Conservation (phyloP, 2,113 vertebrate species). For the Orthonyx spaldingii region DNA sequence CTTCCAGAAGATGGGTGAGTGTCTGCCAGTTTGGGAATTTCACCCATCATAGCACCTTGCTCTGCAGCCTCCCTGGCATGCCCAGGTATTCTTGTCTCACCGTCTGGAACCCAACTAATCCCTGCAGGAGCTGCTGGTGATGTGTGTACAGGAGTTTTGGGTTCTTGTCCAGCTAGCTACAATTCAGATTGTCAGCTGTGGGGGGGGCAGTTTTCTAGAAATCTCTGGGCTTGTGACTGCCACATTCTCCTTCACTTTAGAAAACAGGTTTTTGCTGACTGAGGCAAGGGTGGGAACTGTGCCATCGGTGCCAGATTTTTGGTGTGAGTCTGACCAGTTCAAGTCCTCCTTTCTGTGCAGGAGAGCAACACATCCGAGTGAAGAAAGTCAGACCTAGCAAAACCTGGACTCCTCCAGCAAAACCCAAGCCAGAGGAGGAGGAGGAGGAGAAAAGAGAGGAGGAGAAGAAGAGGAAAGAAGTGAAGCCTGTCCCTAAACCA, state of each 20-base stretch:
- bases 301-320: neutral
- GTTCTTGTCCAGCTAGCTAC: neutral
- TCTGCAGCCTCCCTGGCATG: neutral
- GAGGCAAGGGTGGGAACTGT: neutral
- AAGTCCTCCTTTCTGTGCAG: constrained; percentile 36
- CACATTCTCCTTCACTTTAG: neutral
- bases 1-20: constrained; percentile 89
- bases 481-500: neutral
- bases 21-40: neutral
- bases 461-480: neutral
- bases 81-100: neutral
- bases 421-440: neutral
- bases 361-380: constrained; percentile 29
- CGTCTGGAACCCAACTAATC: neutral
- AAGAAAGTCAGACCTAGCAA: constrained; percentile 49
- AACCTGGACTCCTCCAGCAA: constrained; percentile 17
- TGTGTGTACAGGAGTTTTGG: neutral
- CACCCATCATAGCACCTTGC: neutral
- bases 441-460: neutral
- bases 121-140: neutral
- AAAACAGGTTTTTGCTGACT: neutral
- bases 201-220: neutral
- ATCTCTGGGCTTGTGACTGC: neutral
- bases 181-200: neutral
- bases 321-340: neutral